These are phyloP conservation scores for Microchrysa polita DNA, from an alignment of 2,888 invertebrate species.

Conservation along the genomic window DNA sequence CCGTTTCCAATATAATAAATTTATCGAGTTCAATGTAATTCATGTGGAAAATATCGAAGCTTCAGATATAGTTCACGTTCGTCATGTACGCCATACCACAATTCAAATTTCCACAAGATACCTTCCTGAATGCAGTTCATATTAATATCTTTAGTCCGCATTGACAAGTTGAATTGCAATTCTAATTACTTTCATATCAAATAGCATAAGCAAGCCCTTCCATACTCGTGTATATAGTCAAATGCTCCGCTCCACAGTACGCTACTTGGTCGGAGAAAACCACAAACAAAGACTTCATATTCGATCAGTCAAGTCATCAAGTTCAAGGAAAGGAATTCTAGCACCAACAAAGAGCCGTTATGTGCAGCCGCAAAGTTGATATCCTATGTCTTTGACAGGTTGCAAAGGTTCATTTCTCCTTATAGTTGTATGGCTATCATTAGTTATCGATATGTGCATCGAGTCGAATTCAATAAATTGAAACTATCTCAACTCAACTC, in stretches of 20 bases:
- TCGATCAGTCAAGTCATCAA: constrained; percentile 48
- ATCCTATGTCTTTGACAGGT: constrained; percentile 50
- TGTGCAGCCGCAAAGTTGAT: constrained; percentile 49
- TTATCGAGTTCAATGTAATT: too few relatives aligned
- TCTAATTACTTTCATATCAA: constrained; percentile 38
- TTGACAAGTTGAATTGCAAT: constrained; percentile 39
- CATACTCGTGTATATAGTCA: constrained; percentile 16
- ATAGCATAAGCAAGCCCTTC: constrained; percentile 32
- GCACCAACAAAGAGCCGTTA: constrained; percentile 23
- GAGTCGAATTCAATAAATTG: constrained; percentile 25
- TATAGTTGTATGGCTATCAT: constrained; percentile 14
- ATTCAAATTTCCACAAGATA: too few relatives aligned
- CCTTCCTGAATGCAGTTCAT: constrained; percentile 26
- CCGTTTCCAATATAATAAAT: too few relatives aligned
- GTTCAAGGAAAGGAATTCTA: constrained; percentile 49
- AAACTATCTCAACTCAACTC: constrained; percentile 23
- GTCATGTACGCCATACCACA: too few relatives aligned
- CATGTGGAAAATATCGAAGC: too few relatives aligned
- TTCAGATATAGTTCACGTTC: too few relatives aligned
- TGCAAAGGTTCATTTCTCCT: constrained; percentile 45
- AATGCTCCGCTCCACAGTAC: neutral
- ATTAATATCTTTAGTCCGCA: constrained; percentile 23
- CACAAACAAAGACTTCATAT: constrained; percentile 45
- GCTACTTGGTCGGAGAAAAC: constrained; percentile 10
- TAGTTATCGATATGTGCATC: constrained; percentile 20